These are phyloP conservation scores for Branchipolynoe longqiensis DNA, from an alignment of 2,888 invertebrate species.

Conservation along the genomic window DNA sequence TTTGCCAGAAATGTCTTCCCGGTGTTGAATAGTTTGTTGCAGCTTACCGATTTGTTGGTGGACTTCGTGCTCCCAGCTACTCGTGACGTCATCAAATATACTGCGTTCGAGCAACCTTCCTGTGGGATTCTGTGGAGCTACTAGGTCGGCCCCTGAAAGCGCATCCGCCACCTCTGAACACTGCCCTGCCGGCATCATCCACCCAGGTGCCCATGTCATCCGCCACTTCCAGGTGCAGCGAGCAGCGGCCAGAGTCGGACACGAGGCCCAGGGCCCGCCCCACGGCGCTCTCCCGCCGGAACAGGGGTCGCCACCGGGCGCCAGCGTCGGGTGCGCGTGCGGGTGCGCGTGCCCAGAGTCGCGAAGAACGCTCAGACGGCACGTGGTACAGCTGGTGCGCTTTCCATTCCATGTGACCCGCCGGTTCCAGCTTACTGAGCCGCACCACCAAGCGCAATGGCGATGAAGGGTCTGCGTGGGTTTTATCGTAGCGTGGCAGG, in stretches of 20 bases:
- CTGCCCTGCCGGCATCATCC: conserved; percentile 56
- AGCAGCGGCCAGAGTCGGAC: conserved; percentile 76
- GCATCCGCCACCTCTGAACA: not conserved
- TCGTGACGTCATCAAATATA: conserved; percentile 76
- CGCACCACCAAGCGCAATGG: conserved; percentile 63
- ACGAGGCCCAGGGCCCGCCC: conserved; percentile 75
- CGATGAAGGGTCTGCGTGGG: conserved; percentile 73
- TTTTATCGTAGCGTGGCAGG: too few relatives aligned
- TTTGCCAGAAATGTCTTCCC: conserved; percentile 74
- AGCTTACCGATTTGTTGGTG: conserved; percentile 76
- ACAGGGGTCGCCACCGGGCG: conserved; percentile 75
- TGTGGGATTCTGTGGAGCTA: too few relatives aligned
- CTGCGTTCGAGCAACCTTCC: conserved; percentile 74
- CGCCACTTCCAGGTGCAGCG: conserved; percentile 72
- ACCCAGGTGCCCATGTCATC: conserved; percentile 71
- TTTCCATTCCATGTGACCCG: conserved; percentile 77
- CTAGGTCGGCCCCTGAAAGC: not conserved
- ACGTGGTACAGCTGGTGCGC: conserved; percentile 74
- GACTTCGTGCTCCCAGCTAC: conserved; percentile 76
- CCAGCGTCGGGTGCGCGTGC: conserved; percentile 74
- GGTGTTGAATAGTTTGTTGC: too few relatives aligned
- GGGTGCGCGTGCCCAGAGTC: conserved; percentile 75
- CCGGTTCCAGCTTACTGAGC: conserved; percentile 78
- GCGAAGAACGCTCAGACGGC: conserved; percentile 68
- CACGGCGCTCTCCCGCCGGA: conserved; percentile 74